Base-by-base conservation (phyloP, 2,113 vertebrate species). In the Perognathus longimembris region DNA sequence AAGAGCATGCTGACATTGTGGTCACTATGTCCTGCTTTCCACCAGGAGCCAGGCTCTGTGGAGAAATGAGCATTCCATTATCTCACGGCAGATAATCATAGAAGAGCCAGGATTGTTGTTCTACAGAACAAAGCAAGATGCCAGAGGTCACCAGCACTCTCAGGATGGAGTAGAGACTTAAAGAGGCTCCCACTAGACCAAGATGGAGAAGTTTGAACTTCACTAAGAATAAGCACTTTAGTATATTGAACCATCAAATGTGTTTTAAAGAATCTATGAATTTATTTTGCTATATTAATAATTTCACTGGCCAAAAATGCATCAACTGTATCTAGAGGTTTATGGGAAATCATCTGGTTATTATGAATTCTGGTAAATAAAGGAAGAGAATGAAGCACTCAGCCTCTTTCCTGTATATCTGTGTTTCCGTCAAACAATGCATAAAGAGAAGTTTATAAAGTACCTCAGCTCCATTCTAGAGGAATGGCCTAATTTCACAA, bases 301-400 rank as follows among this genome's bases (percentile, higher is more conserved):
- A 42, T 69, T 69, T 69, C 40, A 59, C 8, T 82, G 20, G 69
- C 57, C 45, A 82, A 64, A 40, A 66, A 81, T 42, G n/a, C 18
- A 67, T 20, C 18, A 40, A 11, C 76, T 54, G 22, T 80, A 36
- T 70, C 80, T 66, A 22, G 36, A 63, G 22, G 61, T 45, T 59
- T 32, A 32, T 64, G 40, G 63, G 28, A 20, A 85, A 66, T 38
- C 57, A 70, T 69, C 22, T 38, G 15, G 24, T 80, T 71, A 32
- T 50, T 77, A 76, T 92, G 63, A 74, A 78, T 63, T 84, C n/a
- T 38, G 17, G 59, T 34, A 87, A 92, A 82, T 26, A 45, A 40
- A 81, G 32, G 50, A 61, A 66, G 67, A 42, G 61, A 73, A 59
- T 42, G n/a, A 66, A 71, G 82, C 9, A 91, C 40, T 87, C 42